Conservation (phyloP, 2,888 invertebrate genomes). For the Globia sparganii region DNA sequence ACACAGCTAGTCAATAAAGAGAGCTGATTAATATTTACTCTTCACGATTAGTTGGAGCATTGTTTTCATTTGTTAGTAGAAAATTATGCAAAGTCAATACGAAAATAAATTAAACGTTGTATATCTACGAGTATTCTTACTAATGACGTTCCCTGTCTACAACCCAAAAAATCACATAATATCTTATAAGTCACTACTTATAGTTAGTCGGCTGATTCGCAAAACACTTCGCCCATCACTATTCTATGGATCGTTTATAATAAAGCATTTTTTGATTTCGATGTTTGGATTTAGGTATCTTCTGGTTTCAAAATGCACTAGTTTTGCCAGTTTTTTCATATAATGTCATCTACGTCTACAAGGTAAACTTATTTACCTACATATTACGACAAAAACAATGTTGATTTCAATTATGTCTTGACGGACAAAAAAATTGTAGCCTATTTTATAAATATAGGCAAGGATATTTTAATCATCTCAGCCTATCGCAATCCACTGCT, state of each 20-base stretch:
- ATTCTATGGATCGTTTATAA: too few relatives aligned
- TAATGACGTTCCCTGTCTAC: background rate
- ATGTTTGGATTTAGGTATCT: background rate
- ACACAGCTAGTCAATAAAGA: background rate
- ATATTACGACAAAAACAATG: background rate
- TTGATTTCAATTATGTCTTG: background rate
- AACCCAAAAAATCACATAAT: background rate
- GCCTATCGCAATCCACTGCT: too few relatives aligned
- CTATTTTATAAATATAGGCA: background rate
- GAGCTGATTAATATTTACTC: background rate
- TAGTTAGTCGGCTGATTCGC: background rate
- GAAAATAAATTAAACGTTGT: background rate
- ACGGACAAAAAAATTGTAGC: background rate
- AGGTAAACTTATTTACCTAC: background rate
- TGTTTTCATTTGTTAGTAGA: background rate
- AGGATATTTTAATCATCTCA: background rate
- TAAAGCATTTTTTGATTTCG: too few relatives aligned
- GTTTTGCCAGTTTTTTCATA: background rate
- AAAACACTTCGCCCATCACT: background rate
- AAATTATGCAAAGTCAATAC: background rate
- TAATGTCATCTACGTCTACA: background rate
- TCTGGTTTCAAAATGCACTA: background rate
- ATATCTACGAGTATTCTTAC: background rate
- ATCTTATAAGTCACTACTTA: background rate
- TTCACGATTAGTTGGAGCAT: background rate